phyloP scores from a whole-genome alignment of 1,140 invertebrate genomes.

The Leptonema lineaticorne region DNA sequence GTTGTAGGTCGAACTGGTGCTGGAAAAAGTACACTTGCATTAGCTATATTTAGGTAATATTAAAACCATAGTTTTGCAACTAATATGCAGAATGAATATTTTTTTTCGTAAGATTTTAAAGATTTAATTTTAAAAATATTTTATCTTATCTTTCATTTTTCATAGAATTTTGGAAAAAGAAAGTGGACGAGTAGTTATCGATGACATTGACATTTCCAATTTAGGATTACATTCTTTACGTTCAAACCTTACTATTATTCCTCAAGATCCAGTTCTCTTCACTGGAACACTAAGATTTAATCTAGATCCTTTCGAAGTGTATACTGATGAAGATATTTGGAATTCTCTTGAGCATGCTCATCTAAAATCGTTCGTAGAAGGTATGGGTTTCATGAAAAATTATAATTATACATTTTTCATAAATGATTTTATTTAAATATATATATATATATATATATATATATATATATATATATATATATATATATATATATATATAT shows the following conservation, averaged over 20 bases:
- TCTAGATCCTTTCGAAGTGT: constrained; percentile 58
- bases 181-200: constrained; percentile 64
- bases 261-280: constrained; percentile 59
- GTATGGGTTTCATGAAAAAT: neutral
- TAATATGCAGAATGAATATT: neutral
- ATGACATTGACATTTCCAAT: constrained; percentile 63
- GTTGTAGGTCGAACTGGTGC: constrained; percentile 84
- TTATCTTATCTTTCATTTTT: neutral
- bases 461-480: neutral
- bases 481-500: too few relatives aligned
- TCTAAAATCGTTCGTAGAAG: constrained; percentile 52
- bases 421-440: neutral
- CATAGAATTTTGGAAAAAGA: constrained; percentile 50
- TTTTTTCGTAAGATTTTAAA: neutral
- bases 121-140: neutral
- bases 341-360: constrained; percentile 52
- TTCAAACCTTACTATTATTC: constrained; percentile 63
- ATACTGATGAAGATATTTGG: constrained; percentile 56
- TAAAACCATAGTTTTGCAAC: neutral
- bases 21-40: constrained; percentile 81
- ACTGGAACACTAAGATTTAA: constrained; percentile 55
- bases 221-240: constrained; percentile 63
- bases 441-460: neutral
- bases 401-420: neutral
- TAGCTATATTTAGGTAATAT: constrained; percentile 67